These are phyloP conservation scores for Hemiscyllium ocellatum DNA, from an alignment of 2,113 vertebrate genomes.

Conservation along the genomic window DNA sequence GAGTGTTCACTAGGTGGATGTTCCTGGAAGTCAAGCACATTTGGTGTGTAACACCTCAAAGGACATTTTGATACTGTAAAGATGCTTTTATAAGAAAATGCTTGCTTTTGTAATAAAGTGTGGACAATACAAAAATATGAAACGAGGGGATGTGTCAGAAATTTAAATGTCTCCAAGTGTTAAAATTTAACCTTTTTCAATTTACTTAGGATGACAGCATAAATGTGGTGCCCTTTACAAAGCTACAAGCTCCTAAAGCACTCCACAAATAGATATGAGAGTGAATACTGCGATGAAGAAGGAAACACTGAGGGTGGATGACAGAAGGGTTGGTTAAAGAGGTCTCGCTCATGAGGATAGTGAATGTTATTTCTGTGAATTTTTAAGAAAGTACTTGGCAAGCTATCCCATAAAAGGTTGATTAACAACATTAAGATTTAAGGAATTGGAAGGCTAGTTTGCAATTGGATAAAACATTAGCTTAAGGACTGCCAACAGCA, in stretches of 20 bases:
- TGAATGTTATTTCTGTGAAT: background rate
- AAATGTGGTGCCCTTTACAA: background rate
- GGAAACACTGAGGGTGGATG: background rate
- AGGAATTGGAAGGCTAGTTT: background rate
- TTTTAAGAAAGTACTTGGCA: background rate
- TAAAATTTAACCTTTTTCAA: background rate
- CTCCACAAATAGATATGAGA: background rate
- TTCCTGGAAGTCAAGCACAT: background rate
- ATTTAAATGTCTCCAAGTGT: background rate
- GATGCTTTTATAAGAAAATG: background rate
- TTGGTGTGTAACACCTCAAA: background rate
- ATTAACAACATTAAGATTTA: background rate
- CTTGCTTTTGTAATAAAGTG: background rate
- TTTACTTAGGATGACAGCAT: background rate
- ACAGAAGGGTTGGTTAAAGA: background rate
- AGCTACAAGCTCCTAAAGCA: background rate
- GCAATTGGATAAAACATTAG: background rate
- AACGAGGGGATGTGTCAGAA: background rate
- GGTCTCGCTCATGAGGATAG: background rate
- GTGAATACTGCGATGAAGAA: background rate
- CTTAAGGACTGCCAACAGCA: background rate
- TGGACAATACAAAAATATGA: background rate
- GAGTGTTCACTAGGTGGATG: background rate
- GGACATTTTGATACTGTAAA: background rate
- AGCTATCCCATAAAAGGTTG: background rate